Conservation (phyloP, 2,113 vertebrate genomes). For the Fulmarus glacialis region DNA sequence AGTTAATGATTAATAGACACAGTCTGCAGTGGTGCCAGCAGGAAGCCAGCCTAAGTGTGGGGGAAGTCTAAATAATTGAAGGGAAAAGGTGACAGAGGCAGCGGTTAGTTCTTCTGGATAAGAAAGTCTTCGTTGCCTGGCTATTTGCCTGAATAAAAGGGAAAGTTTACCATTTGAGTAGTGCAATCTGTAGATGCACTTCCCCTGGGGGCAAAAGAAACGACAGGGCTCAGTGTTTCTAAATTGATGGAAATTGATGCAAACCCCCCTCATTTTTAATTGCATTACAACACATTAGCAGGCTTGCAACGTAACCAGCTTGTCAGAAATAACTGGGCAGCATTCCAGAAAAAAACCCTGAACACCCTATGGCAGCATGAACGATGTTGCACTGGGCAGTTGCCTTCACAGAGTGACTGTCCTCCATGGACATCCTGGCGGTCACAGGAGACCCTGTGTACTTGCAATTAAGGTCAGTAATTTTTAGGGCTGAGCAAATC, state of each 20-base stretch:
- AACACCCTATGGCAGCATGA: neutral
- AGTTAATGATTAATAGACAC: conserved; percentile 73
- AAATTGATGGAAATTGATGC: neutral
- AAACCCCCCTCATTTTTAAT: neutral
- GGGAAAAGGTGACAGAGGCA: conserved; percentile 53
- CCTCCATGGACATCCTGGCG: neutral
- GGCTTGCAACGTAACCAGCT: neutral
- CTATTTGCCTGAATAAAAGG: conserved; percentile 34
- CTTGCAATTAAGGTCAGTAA: neutral
- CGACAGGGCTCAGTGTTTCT: neutral
- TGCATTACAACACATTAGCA: neutral
- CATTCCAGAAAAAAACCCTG: neutral
- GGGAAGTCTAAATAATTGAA: conserved; percentile 74
- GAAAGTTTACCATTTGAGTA: neutral
- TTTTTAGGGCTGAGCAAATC: neutral
- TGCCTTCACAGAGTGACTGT: neutral
- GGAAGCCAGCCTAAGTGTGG: conserved; percentile 41
- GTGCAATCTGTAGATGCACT: neutral
- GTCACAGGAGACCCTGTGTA: neutral
- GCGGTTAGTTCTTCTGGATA: conserved; percentile 47
- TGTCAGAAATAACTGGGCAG: neutral
- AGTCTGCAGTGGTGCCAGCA: conserved; percentile 52
- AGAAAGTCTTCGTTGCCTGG: conserved; percentile 51
- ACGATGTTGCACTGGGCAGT: neutral
- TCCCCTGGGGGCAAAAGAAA: neutral